Conservation (phyloP, 2,888 invertebrate genomes). For the Sericinus montela region DNA sequence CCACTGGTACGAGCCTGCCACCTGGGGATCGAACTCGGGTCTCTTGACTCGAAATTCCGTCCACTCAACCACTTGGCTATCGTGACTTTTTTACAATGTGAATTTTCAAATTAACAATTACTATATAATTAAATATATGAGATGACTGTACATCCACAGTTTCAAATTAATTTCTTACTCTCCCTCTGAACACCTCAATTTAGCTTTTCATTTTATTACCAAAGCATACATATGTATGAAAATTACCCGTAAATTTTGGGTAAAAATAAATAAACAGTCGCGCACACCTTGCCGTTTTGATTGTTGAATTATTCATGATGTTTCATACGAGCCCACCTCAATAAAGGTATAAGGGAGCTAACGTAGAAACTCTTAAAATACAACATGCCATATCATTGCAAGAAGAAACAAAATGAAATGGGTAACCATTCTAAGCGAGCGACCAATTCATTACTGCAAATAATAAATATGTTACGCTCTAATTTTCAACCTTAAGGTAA, state of each 20-base stretch:
- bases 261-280: slow-evolving; percentile 69
- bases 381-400: slow-evolving; percentile 42
- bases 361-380: slow-evolving; percentile 42
- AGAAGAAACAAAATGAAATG: slow-evolving; percentile 51
- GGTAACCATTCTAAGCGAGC: slow-evolving; percentile 20
- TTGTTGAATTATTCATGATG: slow-evolving; percentile 75
- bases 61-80: too few relatives aligned
- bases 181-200: slow-evolving; percentile 22
- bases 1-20: too few relatives aligned
- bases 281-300: slow-evolving; percentile 73
- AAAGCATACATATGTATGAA: slow-evolving; percentile 42
- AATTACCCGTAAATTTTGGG: slow-evolving; percentile 58
- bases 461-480: too few relatives aligned
- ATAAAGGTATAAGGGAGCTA: slow-evolving; percentile 39
- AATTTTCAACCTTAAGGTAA: too few relatives aligned
- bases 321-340: slow-evolving; percentile 60
- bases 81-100: too few relatives aligned
- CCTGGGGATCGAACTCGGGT: too few relatives aligned
- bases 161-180: slow-evolving; percentile 22
- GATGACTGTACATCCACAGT: too few relatives aligned
- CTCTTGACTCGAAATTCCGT: too few relatives aligned
- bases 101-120: too few relatives aligned
- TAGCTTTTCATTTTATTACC: slow-evolving; percentile 26
- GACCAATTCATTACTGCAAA: not conserved
- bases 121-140: too few relatives aligned